These are phyloP conservation scores for Crotalus horridus DNA, from an alignment of 2,113 vertebrate genomes.

Conservation along the genomic window DNA sequence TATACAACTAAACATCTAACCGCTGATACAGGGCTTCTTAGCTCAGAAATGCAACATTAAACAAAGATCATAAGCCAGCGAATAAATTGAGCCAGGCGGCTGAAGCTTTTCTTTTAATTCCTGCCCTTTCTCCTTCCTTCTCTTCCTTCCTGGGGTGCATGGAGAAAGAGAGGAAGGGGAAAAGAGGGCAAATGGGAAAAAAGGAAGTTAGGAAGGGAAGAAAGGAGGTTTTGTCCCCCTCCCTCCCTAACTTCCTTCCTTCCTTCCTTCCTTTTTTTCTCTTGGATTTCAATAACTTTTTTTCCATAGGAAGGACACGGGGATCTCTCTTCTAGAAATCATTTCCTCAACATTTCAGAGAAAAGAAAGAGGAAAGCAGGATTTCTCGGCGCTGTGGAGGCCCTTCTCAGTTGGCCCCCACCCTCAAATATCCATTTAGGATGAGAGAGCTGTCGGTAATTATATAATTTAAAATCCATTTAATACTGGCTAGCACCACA, in stretches of 20 bases:
- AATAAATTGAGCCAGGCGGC: no score
- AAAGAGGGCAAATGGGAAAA: background rate
- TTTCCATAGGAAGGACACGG: background rate
- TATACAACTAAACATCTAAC: constrained; percentile 82
- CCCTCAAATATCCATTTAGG: constrained; percentile 74
- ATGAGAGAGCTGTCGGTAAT: constrained; percentile 66
- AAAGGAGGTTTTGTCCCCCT: background rate
- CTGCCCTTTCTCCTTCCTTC: background rate
- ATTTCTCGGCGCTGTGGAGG: constrained; percentile 9
- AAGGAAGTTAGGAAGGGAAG: background rate
- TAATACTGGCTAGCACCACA: constrained; percentile 72
- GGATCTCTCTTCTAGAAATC: no score
- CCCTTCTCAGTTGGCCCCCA: constrained; percentile 43
- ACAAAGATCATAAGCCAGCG: constrained; percentile 73
- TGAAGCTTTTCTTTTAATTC: background rate
- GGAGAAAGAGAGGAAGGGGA: background rate
- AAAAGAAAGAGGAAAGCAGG: background rate
- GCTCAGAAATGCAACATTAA: constrained; percentile 81
- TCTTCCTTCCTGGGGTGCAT: background rate
- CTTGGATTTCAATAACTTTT: background rate
- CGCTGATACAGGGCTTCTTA: constrained; percentile 72
- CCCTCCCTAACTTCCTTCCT: no score
- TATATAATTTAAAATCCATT: constrained; percentile 78
- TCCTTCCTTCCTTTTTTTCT: background rate
- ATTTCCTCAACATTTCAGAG: background rate